These are phyloP conservation scores for Dicyrtoma fusca DNA, from an alignment of 2,888 invertebrate species.

Conservation along the genomic window DNA sequence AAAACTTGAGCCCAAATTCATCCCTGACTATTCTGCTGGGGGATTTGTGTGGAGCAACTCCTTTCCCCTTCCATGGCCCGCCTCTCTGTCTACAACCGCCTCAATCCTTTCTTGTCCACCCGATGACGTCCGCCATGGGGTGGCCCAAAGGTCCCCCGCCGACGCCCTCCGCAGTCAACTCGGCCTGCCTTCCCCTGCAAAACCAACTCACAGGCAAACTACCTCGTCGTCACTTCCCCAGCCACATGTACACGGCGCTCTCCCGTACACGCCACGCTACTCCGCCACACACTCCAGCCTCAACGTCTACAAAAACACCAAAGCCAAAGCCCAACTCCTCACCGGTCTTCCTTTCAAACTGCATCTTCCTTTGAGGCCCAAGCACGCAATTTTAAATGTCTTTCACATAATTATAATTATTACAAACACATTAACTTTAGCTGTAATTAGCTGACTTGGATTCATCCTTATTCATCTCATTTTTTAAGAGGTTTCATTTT, in stretches of 20 bases:
- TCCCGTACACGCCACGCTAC: not conserved
- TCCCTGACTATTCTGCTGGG: conserved; percentile 28
- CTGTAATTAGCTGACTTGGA: too few relatives aligned
- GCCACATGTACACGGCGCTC: not conserved
- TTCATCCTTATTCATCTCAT: too few relatives aligned
- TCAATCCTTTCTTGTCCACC: conserved; percentile 60
- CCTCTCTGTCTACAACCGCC: conserved; percentile 53
- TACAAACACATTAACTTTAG: too few relatives aligned
- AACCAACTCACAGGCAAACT: not conserved
- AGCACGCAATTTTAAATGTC: too few relatives aligned
- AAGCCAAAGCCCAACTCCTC: too few relatives aligned
- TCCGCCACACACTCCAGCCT: not conserved
- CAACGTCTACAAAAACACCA: too few relatives aligned
- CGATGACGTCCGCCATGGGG: conserved; percentile 65
- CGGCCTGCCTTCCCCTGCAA: conserved; percentile 61
- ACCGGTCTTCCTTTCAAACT: too few relatives aligned
- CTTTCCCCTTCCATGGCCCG: conserved; percentile 36
- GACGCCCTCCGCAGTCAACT: conserved; percentile 61
- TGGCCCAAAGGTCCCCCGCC: conserved; percentile 63
- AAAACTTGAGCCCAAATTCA: conserved; percentile 37
- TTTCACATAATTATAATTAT: too few relatives aligned
- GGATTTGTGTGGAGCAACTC: conserved; percentile 20
- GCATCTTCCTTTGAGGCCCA: too few relatives aligned
- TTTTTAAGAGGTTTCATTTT: too few relatives aligned
- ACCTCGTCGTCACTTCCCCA: not conserved